A percentile compares a stretch with the other conserved stretches of the same genome.
Conservation (phyloP, 1,140 invertebrate genomes). For the Atta cephalotes region DNA sequence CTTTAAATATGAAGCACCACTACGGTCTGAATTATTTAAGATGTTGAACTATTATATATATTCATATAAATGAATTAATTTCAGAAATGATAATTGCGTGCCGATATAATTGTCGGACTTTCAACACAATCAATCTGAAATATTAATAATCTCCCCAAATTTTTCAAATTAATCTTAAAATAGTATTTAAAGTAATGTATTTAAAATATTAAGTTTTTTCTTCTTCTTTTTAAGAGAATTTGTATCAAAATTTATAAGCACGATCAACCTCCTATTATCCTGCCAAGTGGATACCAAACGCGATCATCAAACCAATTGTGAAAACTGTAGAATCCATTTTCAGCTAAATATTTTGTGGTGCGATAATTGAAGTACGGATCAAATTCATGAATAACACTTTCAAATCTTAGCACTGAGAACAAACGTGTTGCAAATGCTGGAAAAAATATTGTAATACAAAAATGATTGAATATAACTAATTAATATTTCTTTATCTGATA, state of each 20-base stretch:
- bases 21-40: too few species aligned
- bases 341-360: constrained; percentile 97
- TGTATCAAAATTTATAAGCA: constrained; percentile 21
- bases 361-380: constrained; percentile 99
- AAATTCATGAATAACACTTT: constrained; percentile 99
- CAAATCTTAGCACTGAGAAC: constrained; percentile 98
- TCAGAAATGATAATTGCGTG: too few species aligned
- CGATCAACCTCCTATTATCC: constrained; percentile 94
- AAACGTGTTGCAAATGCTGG: constrained; percentile 97
- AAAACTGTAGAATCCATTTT: constrained; percentile 99
- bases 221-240: background rate
- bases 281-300: constrained; percentile 98
- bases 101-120: too few species aligned
- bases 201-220: constrained; percentile 29
- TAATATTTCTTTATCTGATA: background rate
- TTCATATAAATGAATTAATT: too few species aligned
- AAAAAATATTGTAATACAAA: constrained; percentile 82
- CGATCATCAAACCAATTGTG: constrained; percentile 99
- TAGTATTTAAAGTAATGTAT: background rate
- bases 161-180: too few species aligned
- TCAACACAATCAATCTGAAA: too few species aligned
- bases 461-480: background rate
- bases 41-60: too few species aligned
- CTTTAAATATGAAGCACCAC: too few species aligned
- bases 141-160: too few species aligned